Evolutionary conservation across 2,113 vertebrate genomes (phyloP).

Genomic region (Caranx ignobilis): DNA sequence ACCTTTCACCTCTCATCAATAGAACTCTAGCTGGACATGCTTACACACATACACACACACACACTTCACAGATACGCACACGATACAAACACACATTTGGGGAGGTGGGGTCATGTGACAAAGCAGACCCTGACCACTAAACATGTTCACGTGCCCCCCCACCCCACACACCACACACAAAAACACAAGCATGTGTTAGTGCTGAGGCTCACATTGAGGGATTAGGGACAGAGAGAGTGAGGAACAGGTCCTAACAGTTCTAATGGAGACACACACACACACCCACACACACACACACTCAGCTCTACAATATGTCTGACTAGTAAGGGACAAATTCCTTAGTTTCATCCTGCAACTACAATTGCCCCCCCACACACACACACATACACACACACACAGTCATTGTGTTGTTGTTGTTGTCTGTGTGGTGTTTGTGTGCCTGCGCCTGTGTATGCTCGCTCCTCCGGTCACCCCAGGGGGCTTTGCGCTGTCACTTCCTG

Average conservation of each 20-base stretch:
- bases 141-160: constrained; percentile 6
- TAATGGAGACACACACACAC: constrained; percentile 37
- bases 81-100: not conserved
- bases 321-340: constrained; percentile 76
- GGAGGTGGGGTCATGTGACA: constrained; percentile 5
- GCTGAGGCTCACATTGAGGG: constrained; percentile 47
- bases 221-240: constrained; percentile 47
- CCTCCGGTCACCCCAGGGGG: constrained; percentile 77
- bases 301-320: constrained; percentile 48
- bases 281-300: constrained; percentile 38
- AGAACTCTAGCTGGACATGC: constrained; percentile 4
- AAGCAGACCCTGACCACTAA: constrained; percentile 7
- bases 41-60: not conserved
- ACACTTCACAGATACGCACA: not conserved
- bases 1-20: constrained; percentile 47
- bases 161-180: too few species aligned
- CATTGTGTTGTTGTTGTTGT: constrained; percentile 32
- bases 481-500: constrained; percentile 80
- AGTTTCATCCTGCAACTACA: constrained; percentile 61
- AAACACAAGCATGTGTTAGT: constrained; percentile 37
- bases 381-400: not conserved
- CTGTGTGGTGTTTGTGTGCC: constrained; percentile 53
- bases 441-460: constrained; percentile 54
- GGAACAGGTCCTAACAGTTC: constrained; percentile 52
- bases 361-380: constrained; percentile 32